Conservation (phyloP, 2,888 invertebrate genomes). For the Temnothorax ravouxi region DNA sequence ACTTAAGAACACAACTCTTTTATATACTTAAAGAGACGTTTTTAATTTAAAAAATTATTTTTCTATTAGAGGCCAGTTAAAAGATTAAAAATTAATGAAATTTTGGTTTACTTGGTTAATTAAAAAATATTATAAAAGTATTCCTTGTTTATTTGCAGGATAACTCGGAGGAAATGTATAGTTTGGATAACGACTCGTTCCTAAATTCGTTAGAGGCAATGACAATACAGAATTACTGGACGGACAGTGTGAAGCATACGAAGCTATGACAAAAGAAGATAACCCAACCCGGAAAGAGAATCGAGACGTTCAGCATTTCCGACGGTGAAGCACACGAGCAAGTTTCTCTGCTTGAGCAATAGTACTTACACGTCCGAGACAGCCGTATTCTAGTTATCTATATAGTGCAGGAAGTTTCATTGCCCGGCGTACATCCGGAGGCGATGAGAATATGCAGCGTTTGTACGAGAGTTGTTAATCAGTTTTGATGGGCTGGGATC, state of each 20-base stretch:
- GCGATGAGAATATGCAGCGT: not conserved
- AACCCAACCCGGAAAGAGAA: slow-evolving; percentile 72
- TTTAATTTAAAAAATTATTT: not conserved
- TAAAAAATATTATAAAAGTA: slow-evolving; percentile 54
- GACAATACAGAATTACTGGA: slow-evolving; percentile 98
- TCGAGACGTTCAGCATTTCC: slow-evolving; percentile 75
- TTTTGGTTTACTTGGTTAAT: not conserved
- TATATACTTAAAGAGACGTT: not conserved
- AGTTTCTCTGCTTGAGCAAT: slow-evolving; percentile 74
- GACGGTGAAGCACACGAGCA: slow-evolving; percentile 76
- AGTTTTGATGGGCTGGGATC: slow-evolving; percentile 36
- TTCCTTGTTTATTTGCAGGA: slow-evolving; percentile 89
- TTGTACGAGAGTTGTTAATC: slow-evolving; percentile 5
- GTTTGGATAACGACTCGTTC: slow-evolving; percentile 97
- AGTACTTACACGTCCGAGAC: slow-evolving; percentile 67
- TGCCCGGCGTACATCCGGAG: not conserved
- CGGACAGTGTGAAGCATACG: slow-evolving; percentile 96
- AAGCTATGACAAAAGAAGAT: slow-evolving; percentile 89
- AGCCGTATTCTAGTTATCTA: slow-evolving; percentile 29
- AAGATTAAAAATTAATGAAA: not conserved
- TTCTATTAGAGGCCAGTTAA: not conserved
- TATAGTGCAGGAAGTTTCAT: slow-evolving; percentile 15
- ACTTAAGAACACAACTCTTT: not conserved
- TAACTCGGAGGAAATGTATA: slow-evolving; percentile 97
- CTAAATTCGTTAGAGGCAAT: slow-evolving; percentile 97